Evolutionary conservation across 2,888 invertebrate genomes (phyloP), one percentile per base, ranked within the genome.

Genomic region (Erannis defoliaria): DNA sequence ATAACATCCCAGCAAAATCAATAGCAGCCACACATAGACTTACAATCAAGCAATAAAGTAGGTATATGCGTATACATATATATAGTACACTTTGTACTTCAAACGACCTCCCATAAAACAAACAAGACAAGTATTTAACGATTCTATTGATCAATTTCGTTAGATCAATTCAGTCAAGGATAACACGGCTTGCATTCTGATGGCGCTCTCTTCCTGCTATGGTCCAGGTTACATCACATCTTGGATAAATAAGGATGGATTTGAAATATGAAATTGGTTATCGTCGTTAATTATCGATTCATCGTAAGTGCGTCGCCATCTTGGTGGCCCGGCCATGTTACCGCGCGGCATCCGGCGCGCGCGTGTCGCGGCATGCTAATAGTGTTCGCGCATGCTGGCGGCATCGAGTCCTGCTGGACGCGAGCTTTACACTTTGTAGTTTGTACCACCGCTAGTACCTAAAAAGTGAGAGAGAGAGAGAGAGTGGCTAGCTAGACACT

Each of bases 231-330:
- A 90, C 90, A 88, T 90, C 89, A 91, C 83, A 89, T 84, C 78
- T 82, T 76, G 53, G 77, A 78, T 84, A 67, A 80, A 79, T 85
- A 86, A 82, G 85, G 80, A 81, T 83, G 82, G 83, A 86, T 87
- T 85, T 74, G 84, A 90, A 89, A 89, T 91, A 90, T 90, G 89
- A 90, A 90, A 89, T 90, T 86, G 85, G 84, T 86, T 88, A 87
- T 90, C 86, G 81, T 72, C 69, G 77, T 87, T 90, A 88, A 92
- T 93, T 92, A 91, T 90, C 85, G 90, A 91, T 92, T 92, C 88
- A 87, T 84, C 78, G 86, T 84, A 82, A 82, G 85, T 88, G 76
- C 85, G 82, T 81, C 79, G 90, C 90, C 91, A 92, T 90, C 80
- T 90, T 90, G 90, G 86, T 83, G 88, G 85, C 84, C 81, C 85